Evolutionary conservation across 1,140 invertebrate genomes (phyloP).

Genomic region (Wiebesia pumilae): DNA sequence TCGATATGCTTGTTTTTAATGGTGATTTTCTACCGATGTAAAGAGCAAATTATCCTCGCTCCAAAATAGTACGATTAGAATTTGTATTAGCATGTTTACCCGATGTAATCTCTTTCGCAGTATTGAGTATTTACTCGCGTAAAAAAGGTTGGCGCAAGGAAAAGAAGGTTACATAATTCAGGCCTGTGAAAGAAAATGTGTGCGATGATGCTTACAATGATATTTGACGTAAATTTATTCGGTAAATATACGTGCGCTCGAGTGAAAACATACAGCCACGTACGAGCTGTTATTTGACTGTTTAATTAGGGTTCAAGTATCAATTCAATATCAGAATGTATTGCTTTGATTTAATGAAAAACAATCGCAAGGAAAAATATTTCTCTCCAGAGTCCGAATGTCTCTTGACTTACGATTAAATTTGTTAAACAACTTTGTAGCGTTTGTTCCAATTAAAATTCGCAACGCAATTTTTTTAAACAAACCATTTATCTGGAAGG

Average conservation of each 20-base stretch:
- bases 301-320: not conserved
- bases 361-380: too few relatives aligned
- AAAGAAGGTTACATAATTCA: not conserved
- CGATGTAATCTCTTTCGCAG: not conserved
- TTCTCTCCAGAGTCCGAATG: too few relatives aligned
- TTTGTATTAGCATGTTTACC: not conserved
- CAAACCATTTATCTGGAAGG: too few relatives aligned
- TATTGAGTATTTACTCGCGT: not conserved
- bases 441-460: too few relatives aligned
- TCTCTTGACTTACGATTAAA: too few relatives aligned
- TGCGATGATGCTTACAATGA: not conserved
- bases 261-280: not conserved
- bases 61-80: not conserved
- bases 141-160: not conserved
- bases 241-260: too few relatives aligned
- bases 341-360: too few relatives aligned
- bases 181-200: not conserved
- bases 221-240: not conserved
- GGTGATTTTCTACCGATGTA: not conserved
- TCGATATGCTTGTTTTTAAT: not conserved
- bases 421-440: too few relatives aligned
- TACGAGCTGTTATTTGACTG: not conserved
- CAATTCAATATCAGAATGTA: too few relatives aligned
- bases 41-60: not conserved
- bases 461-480: too few relatives aligned